Conservation (phyloP, 2,113 vertebrate species). For the Mus spicilegus region DNA sequence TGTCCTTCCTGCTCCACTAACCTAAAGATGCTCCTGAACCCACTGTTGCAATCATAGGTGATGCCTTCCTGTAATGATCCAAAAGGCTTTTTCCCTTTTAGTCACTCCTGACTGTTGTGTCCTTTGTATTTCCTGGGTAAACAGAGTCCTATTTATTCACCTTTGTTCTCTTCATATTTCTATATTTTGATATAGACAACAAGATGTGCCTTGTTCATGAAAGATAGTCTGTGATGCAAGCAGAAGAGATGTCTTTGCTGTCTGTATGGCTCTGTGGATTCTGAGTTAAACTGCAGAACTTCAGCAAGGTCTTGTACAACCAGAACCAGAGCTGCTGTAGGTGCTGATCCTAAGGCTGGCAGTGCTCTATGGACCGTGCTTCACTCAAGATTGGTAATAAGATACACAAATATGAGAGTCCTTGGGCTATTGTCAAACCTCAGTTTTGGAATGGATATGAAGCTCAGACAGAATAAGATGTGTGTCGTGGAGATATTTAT, state of each 20-base stretch:
- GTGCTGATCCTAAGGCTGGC: slow-evolving; percentile 71
- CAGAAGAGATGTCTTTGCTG: not conserved
- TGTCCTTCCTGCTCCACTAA: not conserved
- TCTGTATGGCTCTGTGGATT: slow-evolving; percentile 73
- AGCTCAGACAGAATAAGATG: not conserved
- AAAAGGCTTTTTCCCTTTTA: not conserved
- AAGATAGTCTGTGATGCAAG: not conserved
- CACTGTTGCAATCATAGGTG: too few relatives aligned
- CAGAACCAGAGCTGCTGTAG: slow-evolving; percentile 77
- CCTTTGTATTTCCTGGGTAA: not conserved
- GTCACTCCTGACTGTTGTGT: not conserved
- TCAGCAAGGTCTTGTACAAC: slow-evolving; percentile 72
- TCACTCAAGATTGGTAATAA: slow-evolving; percentile 56
- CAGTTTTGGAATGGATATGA: not conserved
- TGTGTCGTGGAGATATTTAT: not conserved
- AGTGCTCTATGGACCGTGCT: slow-evolving; percentile 66
- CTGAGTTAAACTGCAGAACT: slow-evolving; percentile 83
- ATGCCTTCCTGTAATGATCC: not conserved
- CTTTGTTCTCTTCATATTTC: not conserved
- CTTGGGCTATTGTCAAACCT: not conserved
- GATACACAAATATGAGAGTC: too few relatives aligned
- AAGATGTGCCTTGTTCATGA: not conserved
- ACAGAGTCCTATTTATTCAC: not conserved
- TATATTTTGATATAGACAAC: not conserved
- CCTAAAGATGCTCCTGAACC: not conserved